Percentiles rank a stretch among this genome's conserved stretches.
These are phyloP conservation scores for Ormyrus pomaceus DNA, from an alignment of 2,888 invertebrate species.

Conservation along the genomic window DNA sequence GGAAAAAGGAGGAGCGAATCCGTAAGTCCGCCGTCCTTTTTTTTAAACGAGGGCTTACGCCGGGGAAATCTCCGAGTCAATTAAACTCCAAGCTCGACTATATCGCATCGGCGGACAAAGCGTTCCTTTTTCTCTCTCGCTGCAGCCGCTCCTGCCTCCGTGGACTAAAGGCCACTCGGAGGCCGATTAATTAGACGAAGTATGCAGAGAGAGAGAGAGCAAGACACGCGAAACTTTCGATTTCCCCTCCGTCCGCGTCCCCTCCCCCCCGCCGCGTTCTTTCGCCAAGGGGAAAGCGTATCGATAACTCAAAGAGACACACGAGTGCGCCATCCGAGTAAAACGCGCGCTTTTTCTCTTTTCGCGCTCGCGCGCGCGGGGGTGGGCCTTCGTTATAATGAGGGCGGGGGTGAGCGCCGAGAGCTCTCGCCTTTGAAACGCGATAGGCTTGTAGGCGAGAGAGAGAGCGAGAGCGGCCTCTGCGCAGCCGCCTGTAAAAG, in stretches of 20 bases:
- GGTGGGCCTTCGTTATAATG: conserved; percentile 20
- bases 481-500: too few relatives aligned
- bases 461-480: too few relatives aligned
- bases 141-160: background rate
- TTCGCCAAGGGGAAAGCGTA: background rate
- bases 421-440: conserved; percentile 45
- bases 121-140: background rate
- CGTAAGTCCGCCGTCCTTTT: conserved; percentile 8
- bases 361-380: background rate
- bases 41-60: conserved; percentile 29
- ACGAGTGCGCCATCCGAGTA: background rate
- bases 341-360: too few relatives aligned
- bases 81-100: conserved; percentile 40
- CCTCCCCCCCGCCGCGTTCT: too few relatives aligned
- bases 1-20: conserved; percentile 1
- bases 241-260: too few relatives aligned
- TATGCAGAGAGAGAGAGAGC: background rate
- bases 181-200: conserved; percentile 29
- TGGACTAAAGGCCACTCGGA: background rate
- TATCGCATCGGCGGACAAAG: conserved; percentile 22
- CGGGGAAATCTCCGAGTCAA: conserved; percentile 49
- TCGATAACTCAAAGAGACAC: conserved; percentile 36
- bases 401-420: background rate
- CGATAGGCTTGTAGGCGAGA: conserved; percentile 43
- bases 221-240: conserved; percentile 1